These are phyloP conservation scores for Deladenus siricidicola DNA, from an alignment of 2,888 invertebrate genomes.

Conservation along the genomic window DNA sequence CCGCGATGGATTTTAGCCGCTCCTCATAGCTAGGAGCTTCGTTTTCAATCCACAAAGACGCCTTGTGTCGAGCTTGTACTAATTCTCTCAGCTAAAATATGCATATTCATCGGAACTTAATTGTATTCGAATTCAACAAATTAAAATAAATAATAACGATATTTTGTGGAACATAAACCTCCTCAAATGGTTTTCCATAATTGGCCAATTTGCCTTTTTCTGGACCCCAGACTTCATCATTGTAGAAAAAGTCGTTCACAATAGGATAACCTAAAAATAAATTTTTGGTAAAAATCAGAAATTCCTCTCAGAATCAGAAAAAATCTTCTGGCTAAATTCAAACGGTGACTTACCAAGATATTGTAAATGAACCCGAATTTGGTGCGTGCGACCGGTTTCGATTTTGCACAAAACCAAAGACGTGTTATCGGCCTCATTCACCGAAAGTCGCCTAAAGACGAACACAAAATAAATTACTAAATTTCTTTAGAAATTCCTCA, in stretches of 20 bases:
- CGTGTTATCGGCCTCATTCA: constrained; percentile 67
- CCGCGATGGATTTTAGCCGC: constrained; percentile 32
- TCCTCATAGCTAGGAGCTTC: constrained; percentile 38
- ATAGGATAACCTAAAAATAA: constrained; percentile 75
- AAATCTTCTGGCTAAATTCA: not conserved
- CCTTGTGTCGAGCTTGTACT: not conserved
- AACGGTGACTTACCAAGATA: constrained; percentile 69
- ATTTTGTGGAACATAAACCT: too few relatives aligned
- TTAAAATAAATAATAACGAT: too few relatives aligned
- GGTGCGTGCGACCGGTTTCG: constrained; percentile 94
- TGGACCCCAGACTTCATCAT: constrained; percentile 88
- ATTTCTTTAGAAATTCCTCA: not conserved
- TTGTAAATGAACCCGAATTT: constrained; percentile 94
- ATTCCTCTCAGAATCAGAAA: not conserved
- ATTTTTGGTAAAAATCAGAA: not conserved
- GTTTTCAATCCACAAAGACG: constrained; percentile 37
- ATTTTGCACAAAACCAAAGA: constrained; percentile 90
- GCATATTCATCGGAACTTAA: too few relatives aligned
- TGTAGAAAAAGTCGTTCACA: constrained; percentile 92
- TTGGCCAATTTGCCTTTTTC: constrained; percentile 79
- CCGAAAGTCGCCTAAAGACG: constrained; percentile 68
- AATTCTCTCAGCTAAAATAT: constrained; percentile 14
- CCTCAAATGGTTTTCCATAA: constrained; percentile 56
- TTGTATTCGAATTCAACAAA: too few relatives aligned
- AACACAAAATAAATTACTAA: not conserved